Conservation (phyloP, 2,888 invertebrate species). For the Netelia inedita region DNA sequence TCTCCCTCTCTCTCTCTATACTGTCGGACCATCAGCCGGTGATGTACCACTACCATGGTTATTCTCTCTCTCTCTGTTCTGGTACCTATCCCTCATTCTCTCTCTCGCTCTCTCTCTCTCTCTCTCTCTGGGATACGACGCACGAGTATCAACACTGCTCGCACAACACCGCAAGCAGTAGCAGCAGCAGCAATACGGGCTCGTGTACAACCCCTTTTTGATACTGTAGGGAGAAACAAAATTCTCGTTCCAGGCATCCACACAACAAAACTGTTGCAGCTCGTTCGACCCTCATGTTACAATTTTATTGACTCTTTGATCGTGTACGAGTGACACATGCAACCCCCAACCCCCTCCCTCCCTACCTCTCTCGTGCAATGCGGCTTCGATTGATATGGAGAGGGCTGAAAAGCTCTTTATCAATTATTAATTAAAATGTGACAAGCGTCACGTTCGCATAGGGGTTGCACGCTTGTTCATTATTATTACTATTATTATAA, state of each 20-base stretch:
- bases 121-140: background rate
- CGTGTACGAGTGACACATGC: background rate
- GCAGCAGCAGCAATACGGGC: constrained; percentile 31
- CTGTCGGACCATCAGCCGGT: constrained; percentile 34
- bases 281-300: constrained; percentile 55
- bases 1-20: constrained; percentile 72
- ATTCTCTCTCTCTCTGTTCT: background rate
- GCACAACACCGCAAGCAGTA: constrained; percentile 53
- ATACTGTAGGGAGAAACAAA: background rate
- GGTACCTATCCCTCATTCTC: background rate
- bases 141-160: background rate
- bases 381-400: background rate
- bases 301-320: constrained; percentile 51
- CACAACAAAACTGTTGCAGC: constrained; percentile 17
- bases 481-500: background rate
- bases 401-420: background rate
- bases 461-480: background rate
- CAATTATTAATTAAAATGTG: constrained; percentile 27
- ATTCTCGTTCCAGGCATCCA: background rate
- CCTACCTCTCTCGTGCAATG: background rate
- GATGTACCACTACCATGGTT: constrained; percentile 22
- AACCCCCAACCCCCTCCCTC: no score
- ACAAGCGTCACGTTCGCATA: background rate
- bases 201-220: constrained; percentile 23
- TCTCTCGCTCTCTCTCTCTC: background rate